Base-by-base conservation (phyloP, 2,113 vertebrate genomes). In the Microcebus ravelobensis region DNA sequence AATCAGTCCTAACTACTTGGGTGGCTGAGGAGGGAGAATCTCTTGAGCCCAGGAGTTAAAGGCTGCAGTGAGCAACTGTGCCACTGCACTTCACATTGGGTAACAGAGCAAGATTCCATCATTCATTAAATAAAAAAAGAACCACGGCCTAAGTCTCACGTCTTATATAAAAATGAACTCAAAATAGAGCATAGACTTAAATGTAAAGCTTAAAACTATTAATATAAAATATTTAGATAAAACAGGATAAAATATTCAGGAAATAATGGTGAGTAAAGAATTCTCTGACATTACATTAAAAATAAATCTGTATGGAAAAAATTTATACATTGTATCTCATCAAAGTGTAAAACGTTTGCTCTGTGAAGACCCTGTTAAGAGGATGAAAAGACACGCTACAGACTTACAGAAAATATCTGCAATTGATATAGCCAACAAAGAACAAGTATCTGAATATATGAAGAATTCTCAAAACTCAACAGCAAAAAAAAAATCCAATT, bases 201-300 rank as follows among this genome's bases (percentile, higher is more conserved):
- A 52, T 52, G 52, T 81, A 36, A 59, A 82, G 29, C 23, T 93
- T 82, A 55, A 45, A 88, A 68, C 27, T 50, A 81, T 57, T 57
- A 57, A 57, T 57, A 57, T 13, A 59, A 27, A 70, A 42, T 5
- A 45, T 77, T 73, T 31, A 52, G 50, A 2, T 23, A 36, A 42
- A 63, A 48, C 10, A 8, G 27, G 18, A 48, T 4, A 67, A 77
- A 57, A n/a, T 76, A 39, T 74, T 57, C 13, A 27, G 23, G n/a
- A 55, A 84, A 52, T 36, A 85, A 77, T 17, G 10, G 9, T 29
- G 76, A 18, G 13, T 20, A 63, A 59, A 29, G 48, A 80, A 3
- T 90, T 93, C 74, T 89, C 25, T 84, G 36, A 94, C 55, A 45
- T 79, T 27, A 94, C 55, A 57, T 23, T 85, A 80, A 85, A 95